A percentile compares a stretch with the other conserved stretches of the same genome.
These are phyloP conservation scores for Caenorhabditis plicata DNA, from an alignment of 2,888 invertebrate genomes.

Conservation along the genomic window DNA sequence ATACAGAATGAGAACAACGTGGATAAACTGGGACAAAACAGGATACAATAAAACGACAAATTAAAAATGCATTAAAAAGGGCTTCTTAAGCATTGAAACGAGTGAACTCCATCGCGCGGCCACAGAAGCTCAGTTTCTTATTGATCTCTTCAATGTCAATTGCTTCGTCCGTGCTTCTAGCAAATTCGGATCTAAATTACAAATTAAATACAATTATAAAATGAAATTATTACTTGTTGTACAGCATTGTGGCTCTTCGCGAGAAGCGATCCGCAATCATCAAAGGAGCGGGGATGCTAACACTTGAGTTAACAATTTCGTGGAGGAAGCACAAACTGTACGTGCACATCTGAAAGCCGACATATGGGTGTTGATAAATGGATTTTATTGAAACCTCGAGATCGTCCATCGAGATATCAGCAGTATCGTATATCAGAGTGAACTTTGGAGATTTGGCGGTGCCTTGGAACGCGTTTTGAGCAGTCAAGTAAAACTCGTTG, in stretches of 20 bases:
- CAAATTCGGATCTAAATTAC: too few relatives aligned
- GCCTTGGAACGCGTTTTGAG: conserved; percentile 27
- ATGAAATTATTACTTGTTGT: too few relatives aligned
- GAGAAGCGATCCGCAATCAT: conserved; percentile 15
- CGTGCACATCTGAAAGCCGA: conserved; percentile 14
- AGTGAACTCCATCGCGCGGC: too few relatives aligned
- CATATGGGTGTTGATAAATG: background rate
- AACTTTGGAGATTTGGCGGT: conserved; percentile 26
- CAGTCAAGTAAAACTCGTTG: conserved; percentile 25
- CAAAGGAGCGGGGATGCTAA: conserved; percentile 25
- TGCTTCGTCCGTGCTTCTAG: too few relatives aligned
- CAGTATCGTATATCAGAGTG: conserved; percentile 12
- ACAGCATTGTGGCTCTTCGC: conserved; percentile 22
- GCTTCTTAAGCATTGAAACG: too few relatives aligned
- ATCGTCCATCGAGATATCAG: background rate
- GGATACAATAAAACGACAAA: too few relatives aligned
- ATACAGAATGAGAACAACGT: too few relatives aligned
- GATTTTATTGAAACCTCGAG: conserved; percentile 3
- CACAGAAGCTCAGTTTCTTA: too few relatives aligned
- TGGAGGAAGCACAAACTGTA: conserved; percentile 17
- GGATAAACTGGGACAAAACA: too few relatives aligned
- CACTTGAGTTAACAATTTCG: conserved; percentile 21
- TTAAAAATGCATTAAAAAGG: too few relatives aligned
- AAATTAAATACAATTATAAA: too few relatives aligned
- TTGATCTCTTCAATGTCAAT: too few relatives aligned